Conservation (phyloP, 2,888 invertebrate genomes). For the Lepeophtheirus nordmannii region DNA sequence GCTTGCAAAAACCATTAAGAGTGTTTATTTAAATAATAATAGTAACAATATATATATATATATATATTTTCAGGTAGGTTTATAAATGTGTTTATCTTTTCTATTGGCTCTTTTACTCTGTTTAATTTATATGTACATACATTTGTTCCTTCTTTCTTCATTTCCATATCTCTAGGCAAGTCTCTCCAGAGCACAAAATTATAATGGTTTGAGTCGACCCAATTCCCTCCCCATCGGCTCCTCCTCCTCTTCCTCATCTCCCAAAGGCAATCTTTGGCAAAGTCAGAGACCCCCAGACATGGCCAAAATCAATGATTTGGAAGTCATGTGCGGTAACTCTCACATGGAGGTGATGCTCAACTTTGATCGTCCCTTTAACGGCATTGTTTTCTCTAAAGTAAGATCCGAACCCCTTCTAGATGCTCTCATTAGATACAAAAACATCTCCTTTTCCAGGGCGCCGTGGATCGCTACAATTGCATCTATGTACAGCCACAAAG, state of each 20-base stretch:
- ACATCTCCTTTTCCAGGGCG: conserved; percentile 37
- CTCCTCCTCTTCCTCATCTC: background rate
- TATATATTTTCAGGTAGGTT: no score
- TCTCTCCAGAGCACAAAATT: conserved; percentile 1
- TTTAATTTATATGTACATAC: no score
- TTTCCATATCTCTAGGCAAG: background rate
- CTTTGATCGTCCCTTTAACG: conserved; percentile 80
- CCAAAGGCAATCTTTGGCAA: conserved; percentile 57
- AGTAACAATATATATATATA: no score
- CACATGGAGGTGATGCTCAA: conserved; percentile 86
- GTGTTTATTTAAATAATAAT: no score
- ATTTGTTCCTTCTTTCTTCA: background rate
- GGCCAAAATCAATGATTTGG: conserved; percentile 74
- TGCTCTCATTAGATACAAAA: background rate
- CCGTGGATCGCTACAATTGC: conserved; percentile 30
- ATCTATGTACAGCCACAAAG: conserved; percentile 38
- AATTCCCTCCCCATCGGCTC: background rate
- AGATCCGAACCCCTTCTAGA: background rate
- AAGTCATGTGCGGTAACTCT: conserved; percentile 89
- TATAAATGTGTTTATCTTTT: no score
- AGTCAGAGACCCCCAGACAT: conserved; percentile 71
- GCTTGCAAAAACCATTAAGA: no score
- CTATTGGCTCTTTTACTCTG: no score
- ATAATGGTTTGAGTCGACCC: background rate
- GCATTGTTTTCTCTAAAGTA: conserved; percentile 30